Evolutionary conservation across 2,888 invertebrate species (phyloP), one percentile per base, ranked within the genome.

Genomic region (Dicyrtomina minuta): DNA sequence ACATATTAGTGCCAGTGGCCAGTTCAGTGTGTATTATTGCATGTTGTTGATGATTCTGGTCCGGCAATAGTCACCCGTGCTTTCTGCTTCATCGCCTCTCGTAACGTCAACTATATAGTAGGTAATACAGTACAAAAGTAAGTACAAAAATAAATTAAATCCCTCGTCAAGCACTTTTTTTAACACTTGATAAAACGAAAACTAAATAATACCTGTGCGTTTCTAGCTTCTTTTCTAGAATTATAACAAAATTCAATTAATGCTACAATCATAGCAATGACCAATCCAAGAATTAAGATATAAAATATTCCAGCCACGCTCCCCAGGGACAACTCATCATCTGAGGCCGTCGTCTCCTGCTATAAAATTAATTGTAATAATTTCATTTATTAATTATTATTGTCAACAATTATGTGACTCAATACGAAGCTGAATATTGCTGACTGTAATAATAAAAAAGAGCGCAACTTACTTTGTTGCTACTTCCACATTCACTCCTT

Each of bases 251-350:
- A 98, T 84, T 99, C 98, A 67, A 95, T 84, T 65, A 97, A 86
- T 6, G 98, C 96, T 46, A 96, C 94, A 6, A 91, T 87, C 80
- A 98, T 88, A 24, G 97, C 95, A 43, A 97, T 84, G 26, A 92
- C 88, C 71, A 99, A 86, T 33, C 98, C 98, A 44, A 92, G 95
- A 79, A 97, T 93, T 70, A 99, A 86, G 80, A 99, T 97, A 85
- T 98, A 99, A 85, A 99, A 99, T 81, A 98, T 93, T 49, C 99
- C 98, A 15, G 98, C 97, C 53, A 99, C 96, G 85, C 98, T 97
- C 81, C 93, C 93, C 73, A 99, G 84, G 26, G 96, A 94, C 80
- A 99, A 85, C 80, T 96, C 95, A 79, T 92, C 69, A 81, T 82
- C 62, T 80, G 81, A 39, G 80, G 82, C 75, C 83, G 84, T 84